Percentiles rank a stretch among this genome's conserved stretches.
phyloP scores from a whole-genome alignment of 1,140 invertebrate species.

The Tachypleus tridentatus region DNA sequence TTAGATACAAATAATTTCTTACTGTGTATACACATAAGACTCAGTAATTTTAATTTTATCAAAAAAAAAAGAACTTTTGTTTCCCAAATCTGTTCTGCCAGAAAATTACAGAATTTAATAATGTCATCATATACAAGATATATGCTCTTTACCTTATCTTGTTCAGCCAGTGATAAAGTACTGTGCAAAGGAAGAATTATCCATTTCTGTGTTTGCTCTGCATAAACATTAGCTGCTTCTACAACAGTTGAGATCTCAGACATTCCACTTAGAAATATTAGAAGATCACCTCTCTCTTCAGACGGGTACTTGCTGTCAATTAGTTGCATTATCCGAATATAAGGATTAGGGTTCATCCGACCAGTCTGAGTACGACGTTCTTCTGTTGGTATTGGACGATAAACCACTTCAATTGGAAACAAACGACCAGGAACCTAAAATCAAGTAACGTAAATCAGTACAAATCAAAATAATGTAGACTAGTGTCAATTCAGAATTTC shows the following conservation, averaged over 20 bases:
- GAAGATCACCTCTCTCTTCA: constrained; percentile 81
- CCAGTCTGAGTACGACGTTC: constrained; percentile 54
- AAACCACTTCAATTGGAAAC: constrained; percentile 81
- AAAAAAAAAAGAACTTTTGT: no score
- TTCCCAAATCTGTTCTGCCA: no score
- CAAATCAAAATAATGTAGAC: not conserved
- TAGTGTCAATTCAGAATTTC: no score
- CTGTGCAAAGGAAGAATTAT: constrained; percentile 92
- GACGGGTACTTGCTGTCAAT: constrained; percentile 49
- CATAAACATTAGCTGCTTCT: constrained; percentile 76
- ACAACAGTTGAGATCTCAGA: constrained; percentile 84
- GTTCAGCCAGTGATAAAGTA: constrained; percentile 79
- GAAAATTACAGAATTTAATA: no score
- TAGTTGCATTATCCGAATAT: constrained; percentile 76
- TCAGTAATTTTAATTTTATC: no score
- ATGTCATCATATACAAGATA: no score
- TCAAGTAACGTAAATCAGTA: not conserved
- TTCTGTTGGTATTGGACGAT: constrained; percentile 63
- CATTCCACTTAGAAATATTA: constrained; percentile 94
- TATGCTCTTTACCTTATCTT: constrained; percentile 65
- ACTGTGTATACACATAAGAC: no score
- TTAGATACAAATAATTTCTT: no score
- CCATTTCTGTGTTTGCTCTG: constrained; percentile 68
- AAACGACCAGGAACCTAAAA: constrained; percentile 78
- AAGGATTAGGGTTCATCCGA: constrained; percentile 78